Base-by-base conservation (phyloP, 2,797 vertebrate genomes). In the Kryptopterus vitreolus region DNA sequence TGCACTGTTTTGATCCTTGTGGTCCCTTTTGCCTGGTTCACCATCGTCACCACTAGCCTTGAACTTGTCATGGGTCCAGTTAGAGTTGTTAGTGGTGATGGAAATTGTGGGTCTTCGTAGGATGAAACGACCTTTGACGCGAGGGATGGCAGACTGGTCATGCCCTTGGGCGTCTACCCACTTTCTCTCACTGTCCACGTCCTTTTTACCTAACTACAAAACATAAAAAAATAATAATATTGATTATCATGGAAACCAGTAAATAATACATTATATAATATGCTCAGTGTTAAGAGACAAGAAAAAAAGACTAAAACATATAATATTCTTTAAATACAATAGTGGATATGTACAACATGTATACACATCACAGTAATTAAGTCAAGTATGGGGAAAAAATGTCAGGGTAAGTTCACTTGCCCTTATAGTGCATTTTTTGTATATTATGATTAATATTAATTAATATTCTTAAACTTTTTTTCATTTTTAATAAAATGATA, bases 21-120 rank as follows among this genome's bases (percentile, higher is more conserved):
- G 96, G 87, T 97, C 95, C 68, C 94, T 94, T 0, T 94, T 93
- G 0, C 94, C 94, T 69, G 93, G 92, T 0, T 86, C 89, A 12
- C 87, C 79, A 78, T 95, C 95, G 79, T 95, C 93, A 83, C 96
- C 93, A 63, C 96, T 96, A 61, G 93, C 92, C 43, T 95, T 96
- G 91, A 97, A 96, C 86, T 95, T 98, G 91, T 97, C 94, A 0
- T 96, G 94, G 66, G 94, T 93, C 98, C 98, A 98, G 78, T 95
- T 95, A 76, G 87, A 93, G 85, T 94, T 95, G 55, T 78, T 83
- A 46, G 72, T 80, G 31, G 57, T 71, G 58, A 69, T 72, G 38
- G 86, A 66, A 85, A 72, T 79, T 15, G 86, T 85, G 84, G 79
- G 38, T 29, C 84, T 3, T 48, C 97, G 94, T 87, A 97, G 95